Base-by-base conservation (phyloP, 2,888 invertebrate genomes). In the Parapristionchus giblindavisi region DNA sequence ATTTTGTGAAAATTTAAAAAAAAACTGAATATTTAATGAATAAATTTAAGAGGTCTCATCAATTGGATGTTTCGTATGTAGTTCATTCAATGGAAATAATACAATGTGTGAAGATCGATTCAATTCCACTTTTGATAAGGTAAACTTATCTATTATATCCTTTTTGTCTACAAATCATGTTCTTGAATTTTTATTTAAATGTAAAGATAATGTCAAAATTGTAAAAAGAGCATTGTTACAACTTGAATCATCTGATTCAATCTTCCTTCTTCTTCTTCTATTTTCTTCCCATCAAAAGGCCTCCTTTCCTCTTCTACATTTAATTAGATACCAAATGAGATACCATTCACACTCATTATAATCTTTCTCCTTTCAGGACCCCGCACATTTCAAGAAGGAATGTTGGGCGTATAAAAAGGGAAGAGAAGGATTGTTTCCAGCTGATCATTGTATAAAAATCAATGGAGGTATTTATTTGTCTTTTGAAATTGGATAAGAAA, bases 41-140 rank as follows among this genome's bases (percentile, higher is more conserved):
- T 4, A 24, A 3, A 8, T 75, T 80, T 34, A 75, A 81, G 79
- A 72, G 8, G 72, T 60, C n/a, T 75, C 78, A 54, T 81, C 80
- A 21, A 95, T 98, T 88, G 97, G 96, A 89, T 98, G 97, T 89
- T 98, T 96, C 91, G 96, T 96, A 89, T 98, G 98, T 89, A 93
- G 94, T 65, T 97, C 96, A 0, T 92, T 94, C 90, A 94, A 94
- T 88, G 93, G 94, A 34, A 91, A 92, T 84, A 94, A 95, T 88
- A 92, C 92, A 73, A 92, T 93, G 0, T 85, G 96, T 89, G 97
- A 98, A 88, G 98, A 98, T 89, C 95, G 96, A 0, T 90, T 90
- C 83, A 88, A 89, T 83, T 89, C 88, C 76, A 88, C 88, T 21
- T 71, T 78, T 58, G 80, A 78, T 65, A 72, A 63, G 78, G 76